These are phyloP conservation scores for Lepus europaeus DNA, from an alignment of 2,113 vertebrate species.

Conservation along the genomic window DNA sequence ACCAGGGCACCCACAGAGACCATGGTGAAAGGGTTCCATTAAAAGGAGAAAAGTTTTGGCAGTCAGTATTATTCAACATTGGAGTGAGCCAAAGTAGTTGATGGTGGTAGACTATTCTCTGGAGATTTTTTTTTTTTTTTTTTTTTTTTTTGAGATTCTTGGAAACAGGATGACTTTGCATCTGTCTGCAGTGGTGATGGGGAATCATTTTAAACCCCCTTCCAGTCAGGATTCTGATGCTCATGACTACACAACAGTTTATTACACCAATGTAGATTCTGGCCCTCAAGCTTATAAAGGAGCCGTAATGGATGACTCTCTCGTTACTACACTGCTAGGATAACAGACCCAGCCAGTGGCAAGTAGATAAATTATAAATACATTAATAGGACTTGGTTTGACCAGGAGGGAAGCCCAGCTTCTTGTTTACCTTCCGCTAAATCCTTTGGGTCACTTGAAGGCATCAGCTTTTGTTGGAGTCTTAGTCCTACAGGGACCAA, in stretches of 20 bases:
- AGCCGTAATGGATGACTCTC: background rate
- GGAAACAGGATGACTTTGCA: background rate
- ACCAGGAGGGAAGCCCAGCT: background rate
- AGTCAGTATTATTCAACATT: background rate
- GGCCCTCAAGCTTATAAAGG: background rate
- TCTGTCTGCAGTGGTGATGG: background rate
- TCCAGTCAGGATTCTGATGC: background rate
- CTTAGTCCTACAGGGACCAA: fast-evolving
- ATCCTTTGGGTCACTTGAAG: background rate
- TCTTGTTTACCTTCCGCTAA: background rate
- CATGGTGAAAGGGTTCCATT: background rate
- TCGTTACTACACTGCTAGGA: background rate
- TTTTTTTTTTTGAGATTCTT: background rate
- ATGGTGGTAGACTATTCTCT: background rate
- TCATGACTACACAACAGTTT: background rate
- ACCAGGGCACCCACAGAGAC: background rate
- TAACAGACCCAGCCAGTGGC: background rate
- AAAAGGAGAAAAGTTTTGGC: background rate
- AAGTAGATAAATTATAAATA: background rate
- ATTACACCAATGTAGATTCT: background rate
- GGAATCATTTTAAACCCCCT: background rate
- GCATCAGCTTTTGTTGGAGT: background rate
- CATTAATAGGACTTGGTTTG: background rate
- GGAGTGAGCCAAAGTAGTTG: background rate
- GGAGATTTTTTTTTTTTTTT: background rate